Evolutionary conservation across 2,797 vertebrate species (phyloP).

Genomic region (Dipus sagitta): DNA sequence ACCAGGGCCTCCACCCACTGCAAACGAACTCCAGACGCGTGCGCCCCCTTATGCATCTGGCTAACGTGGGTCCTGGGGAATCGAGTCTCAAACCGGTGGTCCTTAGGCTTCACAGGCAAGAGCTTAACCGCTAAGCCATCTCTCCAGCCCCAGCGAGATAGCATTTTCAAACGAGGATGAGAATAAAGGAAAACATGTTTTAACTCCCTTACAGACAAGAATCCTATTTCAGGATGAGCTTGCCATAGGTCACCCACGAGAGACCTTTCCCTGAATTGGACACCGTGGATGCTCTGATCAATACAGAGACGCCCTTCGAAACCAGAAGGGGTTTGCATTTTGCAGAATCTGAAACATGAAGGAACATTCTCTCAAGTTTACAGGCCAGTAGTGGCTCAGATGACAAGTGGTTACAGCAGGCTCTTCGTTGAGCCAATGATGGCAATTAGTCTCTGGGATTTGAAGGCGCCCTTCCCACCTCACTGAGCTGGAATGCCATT

Average conservation of each 20-base stretch:
- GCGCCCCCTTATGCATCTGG: too few species aligned
- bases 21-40: too few species aligned
- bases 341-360: conserved; percentile 66
- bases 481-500: conserved; percentile 88
- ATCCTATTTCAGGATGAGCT: neutral
- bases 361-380: conserved; percentile 69
- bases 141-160: too few species aligned
- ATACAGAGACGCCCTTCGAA: neutral
- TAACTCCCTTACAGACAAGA: neutral
- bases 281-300: neutral
- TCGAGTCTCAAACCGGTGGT: too few species aligned
- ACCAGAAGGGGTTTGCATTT: neutral
- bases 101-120: too few species aligned
- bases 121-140: too few species aligned
- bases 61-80: too few species aligned
- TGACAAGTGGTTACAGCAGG: conserved; percentile 80
- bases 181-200: conserved; percentile 46
- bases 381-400: conserved; percentile 72
- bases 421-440: conserved; percentile 81
- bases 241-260: neutral
- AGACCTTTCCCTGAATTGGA: neutral
- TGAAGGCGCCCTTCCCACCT: conserved; percentile 85
- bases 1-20: too few species aligned
- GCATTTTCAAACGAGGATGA: conserved; percentile 58
- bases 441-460: conserved; percentile 85